These are phyloP conservation scores for Uropsilus gracilis DNA, from an alignment of 2,113 vertebrate genomes.

Conservation along the genomic window DNA sequence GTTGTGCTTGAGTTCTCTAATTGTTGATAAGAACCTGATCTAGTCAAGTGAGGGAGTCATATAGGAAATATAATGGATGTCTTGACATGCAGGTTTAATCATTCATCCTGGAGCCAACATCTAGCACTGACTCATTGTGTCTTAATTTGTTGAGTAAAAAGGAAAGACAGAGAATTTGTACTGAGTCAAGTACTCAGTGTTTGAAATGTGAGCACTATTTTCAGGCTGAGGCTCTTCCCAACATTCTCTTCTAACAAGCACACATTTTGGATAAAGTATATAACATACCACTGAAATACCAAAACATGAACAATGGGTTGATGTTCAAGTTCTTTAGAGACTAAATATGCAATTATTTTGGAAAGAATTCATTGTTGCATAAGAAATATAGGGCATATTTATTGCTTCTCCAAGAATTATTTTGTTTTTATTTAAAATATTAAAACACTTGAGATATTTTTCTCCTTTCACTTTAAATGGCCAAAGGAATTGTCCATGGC, in stretches of 20 bases:
- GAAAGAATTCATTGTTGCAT: not conserved
- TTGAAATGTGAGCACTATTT: not conserved
- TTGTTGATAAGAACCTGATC: not conserved
- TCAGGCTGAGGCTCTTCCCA: not conserved
- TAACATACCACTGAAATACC: not conserved
- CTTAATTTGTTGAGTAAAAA: not conserved
- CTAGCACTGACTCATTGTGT: not conserved
- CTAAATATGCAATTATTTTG: not conserved
- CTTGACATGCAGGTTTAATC: not conserved
- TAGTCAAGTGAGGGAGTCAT: not conserved
- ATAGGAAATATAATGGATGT: not conserved
- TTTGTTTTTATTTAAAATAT: slow-evolving; percentile 47
- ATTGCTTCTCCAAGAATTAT: slow-evolving; percentile 16
- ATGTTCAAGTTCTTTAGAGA: slow-evolving; percentile 27
- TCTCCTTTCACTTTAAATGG: slow-evolving; percentile 54
- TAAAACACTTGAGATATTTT: not conserved
- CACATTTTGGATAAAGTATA: not conserved
- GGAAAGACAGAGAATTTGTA: slow-evolving; percentile 10
- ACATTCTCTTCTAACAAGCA: not conserved
- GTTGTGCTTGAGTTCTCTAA: not conserved
- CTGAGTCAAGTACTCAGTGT: not conserved
- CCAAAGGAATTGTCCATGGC: not conserved
- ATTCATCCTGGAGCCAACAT: not conserved
- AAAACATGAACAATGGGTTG: not conserved
- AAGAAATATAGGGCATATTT: not conserved